phyloP scores from a whole-genome alignment of 1,140 invertebrate species.

The Cepaea nemoralis region DNA sequence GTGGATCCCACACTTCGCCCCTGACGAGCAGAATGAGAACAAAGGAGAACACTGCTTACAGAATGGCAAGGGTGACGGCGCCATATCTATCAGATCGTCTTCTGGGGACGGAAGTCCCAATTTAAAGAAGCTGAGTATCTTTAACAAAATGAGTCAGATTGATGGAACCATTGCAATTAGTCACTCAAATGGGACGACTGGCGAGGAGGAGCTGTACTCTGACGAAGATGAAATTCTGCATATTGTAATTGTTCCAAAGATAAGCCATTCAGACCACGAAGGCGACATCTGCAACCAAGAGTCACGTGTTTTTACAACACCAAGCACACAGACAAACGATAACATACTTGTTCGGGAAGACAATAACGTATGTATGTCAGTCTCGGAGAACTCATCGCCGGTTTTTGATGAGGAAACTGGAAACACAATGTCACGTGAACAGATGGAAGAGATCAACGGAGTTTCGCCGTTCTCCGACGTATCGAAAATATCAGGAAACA shows the following conservation, averaged over 20 bases:
- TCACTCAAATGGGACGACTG: background rate
- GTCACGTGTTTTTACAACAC: background rate
- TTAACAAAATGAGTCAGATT: too few relatives aligned
- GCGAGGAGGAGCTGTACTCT: too few relatives aligned
- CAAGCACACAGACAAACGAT: background rate
- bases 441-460: background rate
- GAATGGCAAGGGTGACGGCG: too few relatives aligned
- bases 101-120: too few relatives aligned
- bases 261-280: too few relatives aligned
- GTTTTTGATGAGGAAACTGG: background rate
- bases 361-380: background rate
- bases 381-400: background rate
- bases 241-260: background rate
- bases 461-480: background rate
- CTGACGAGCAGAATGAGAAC: too few relatives aligned
- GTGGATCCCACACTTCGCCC: too few relatives aligned
- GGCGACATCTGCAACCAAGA: too few relatives aligned
- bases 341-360: background rate
- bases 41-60: too few relatives aligned
- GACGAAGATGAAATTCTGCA: slow-evolving; percentile 15
- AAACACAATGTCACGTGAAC: background rate
- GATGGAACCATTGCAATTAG: too few relatives aligned
- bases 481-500: slow-evolving; percentile 11
- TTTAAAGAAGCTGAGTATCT: too few relatives aligned
- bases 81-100: too few relatives aligned